Base-by-base conservation (phyloP, 2,888 invertebrate species). In the Thymelicus acteon region DNA sequence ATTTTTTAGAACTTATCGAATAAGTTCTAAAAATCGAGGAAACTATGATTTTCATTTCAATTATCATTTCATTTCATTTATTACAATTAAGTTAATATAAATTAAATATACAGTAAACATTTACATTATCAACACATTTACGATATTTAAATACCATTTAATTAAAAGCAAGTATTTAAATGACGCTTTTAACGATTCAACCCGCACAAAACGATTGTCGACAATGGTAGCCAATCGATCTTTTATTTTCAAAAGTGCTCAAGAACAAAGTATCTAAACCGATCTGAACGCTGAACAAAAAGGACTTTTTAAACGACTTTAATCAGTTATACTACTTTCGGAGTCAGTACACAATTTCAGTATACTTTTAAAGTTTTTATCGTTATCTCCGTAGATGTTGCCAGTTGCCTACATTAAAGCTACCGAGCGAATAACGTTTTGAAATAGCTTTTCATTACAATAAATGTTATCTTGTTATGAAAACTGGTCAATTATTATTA, bases 321-420 rank as follows among this genome's bases (percentile, higher is more conserved):
- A 72, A 74, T 74, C 75, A 73, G 72, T 73, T 72, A 72, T 66
- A 66, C 66, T 72, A 72, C 66, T 72, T 73, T 71, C 67, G 60
- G 63, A 68, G 72, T 72, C 65, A 60, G 68, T 71, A 73, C 73
- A 72, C 73, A 72, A 71, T 73, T 73, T 66, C 68, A 61, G 63
- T 71, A 67, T 67, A 60, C 58, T 73, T 73, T 62, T 37, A 60
- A 73, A 73, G 73, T 73, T 72, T 73, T 72, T 73, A 66, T 72
- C 57, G 62, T n/a, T 58, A 69, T 62, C 67, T 72, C 40, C 66
- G 37, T 61, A 8, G 10, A 48, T 37, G 54, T 72, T 31, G 31
- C 31, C 31, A 31, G 73, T 60, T 52, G 65, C 54, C 47, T 54
- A 61, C 60, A 66, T 66, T 58, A 72, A 19, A 66, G 15, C 49